A percentile compares a stretch with the other conserved stretches of the same genome.
These are phyloP conservation scores for Dasypus novemcinctus DNA, from an alignment of 2,113 vertebrate genomes.

Conservation along the genomic window DNA sequence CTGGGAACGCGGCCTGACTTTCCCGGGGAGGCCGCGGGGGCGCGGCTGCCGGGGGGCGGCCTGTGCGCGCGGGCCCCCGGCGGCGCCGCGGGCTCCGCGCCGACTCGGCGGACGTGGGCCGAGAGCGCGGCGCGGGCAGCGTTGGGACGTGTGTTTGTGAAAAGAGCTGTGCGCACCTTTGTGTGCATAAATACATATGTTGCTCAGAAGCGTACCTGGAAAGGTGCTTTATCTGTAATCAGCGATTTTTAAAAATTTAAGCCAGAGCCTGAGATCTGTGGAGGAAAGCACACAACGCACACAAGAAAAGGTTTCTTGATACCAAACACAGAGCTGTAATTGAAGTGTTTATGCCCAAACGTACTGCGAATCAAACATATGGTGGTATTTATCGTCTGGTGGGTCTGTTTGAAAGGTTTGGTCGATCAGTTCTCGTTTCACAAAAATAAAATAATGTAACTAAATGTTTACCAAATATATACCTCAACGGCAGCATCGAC, in stretches of 20 bases:
- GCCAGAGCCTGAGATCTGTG: not conserved
- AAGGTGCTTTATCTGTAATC: not conserved
- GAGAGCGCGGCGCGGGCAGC: not conserved
- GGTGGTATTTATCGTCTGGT: constrained; percentile 58
- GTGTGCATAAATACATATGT: constrained; percentile 7
- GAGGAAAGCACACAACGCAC: not conserved
- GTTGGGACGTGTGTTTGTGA: not conserved
- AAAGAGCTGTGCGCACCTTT: not conserved
- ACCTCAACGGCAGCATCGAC: not conserved
- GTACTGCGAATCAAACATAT: constrained; percentile 37
- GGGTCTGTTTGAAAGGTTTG: constrained; percentile 46
- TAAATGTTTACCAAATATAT: constrained; percentile 19
- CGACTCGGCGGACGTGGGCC: not conserved
- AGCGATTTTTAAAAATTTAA: not conserved
- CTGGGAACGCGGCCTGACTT: not conserved
- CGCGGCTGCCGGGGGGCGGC: not conserved
- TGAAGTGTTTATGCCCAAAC: constrained; percentile 47
- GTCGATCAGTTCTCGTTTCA: constrained; percentile 34
- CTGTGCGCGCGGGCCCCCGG: not conserved
- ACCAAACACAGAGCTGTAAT: constrained; percentile 44
- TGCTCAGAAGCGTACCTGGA: constrained; percentile 45
- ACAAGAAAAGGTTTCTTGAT: not conserved
- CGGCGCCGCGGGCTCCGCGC: not conserved
- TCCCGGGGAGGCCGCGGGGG: not conserved
- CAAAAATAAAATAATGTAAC: constrained; percentile 51